Evolutionary conservation across 2,797 vertebrate species (phyloP).

Genomic region (Astyanax mexicanus): DNA sequence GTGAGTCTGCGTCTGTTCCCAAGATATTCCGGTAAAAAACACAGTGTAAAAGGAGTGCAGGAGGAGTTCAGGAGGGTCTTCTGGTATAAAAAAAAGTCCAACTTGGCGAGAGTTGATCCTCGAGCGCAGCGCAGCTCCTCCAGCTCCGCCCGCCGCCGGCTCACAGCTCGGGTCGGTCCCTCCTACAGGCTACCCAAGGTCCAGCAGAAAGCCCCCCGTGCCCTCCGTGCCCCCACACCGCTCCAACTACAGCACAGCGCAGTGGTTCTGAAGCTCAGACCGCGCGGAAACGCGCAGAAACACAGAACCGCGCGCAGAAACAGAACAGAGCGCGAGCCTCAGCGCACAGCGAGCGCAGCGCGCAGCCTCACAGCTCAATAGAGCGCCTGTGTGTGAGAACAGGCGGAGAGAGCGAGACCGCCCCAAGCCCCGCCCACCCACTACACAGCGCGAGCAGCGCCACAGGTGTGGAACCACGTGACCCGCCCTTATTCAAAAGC

Average conservation of each 20-base stretch:
- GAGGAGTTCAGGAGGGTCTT: not conserved
- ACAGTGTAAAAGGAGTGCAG: not conserved
- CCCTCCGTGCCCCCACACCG: no score
- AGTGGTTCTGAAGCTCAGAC: not conserved
- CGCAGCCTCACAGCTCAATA: no score
- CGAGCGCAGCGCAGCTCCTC: not conserved
- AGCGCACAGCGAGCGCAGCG: not conserved
- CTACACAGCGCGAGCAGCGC: not conserved
- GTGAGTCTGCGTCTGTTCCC: no score
- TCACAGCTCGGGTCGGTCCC: no score
- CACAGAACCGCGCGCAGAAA: not conserved
- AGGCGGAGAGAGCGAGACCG: not conserved
- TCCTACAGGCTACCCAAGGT: no score
- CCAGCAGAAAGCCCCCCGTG: not conserved
- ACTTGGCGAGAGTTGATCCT: not conserved
- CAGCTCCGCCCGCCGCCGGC: no score
- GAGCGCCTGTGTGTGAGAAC: no score
- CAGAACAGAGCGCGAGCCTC: no score
- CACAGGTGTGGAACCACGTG: conserved; percentile 38
- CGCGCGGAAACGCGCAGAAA: no score
- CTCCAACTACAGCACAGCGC: not conserved
- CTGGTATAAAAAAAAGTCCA: conserved; percentile 1
- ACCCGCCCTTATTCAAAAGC: not conserved
- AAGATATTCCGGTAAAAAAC: not conserved
- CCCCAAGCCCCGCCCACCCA: not conserved